These are phyloP conservation scores for Trinorchestia longiramus DNA, from an alignment of 1,140 invertebrate species.

Conservation along the genomic window DNA sequence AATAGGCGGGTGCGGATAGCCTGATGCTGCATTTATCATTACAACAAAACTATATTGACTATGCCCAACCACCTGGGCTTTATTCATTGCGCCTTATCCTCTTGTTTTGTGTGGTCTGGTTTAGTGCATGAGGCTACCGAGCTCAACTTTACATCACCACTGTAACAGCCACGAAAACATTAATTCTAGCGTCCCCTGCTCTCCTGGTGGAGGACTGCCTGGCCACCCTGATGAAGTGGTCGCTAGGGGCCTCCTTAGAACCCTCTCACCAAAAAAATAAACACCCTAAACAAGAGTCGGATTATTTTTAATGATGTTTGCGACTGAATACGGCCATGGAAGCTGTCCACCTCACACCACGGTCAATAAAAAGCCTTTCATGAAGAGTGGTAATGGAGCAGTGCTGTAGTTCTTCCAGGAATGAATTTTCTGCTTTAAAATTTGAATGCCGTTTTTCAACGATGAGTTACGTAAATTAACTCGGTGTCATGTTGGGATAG, in stretches of 20 bases:
- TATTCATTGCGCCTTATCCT: not conserved
- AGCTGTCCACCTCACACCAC: not conserved
- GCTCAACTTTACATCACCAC: not conserved
- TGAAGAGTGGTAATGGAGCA: not conserved
- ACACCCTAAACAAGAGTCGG: not conserved
- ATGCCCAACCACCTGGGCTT: not conserved
- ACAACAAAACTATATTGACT: not conserved
- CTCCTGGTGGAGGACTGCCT: not conserved
- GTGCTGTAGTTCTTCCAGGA: not conserved
- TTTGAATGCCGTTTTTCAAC: no score
- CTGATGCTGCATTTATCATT: not conserved
- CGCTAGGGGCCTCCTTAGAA: constrained; percentile 35
- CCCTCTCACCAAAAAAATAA: constrained; percentile 30
- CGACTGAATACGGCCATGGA: constrained; percentile 22
- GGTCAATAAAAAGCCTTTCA: not conserved
- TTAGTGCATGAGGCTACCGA: not conserved
- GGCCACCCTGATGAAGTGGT: constrained; percentile 38
- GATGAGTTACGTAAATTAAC: no score
- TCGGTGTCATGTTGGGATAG: no score
- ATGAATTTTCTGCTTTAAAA: not conserved
- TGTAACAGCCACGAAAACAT: not conserved
- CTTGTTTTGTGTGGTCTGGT: not conserved
- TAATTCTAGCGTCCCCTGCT: not conserved
- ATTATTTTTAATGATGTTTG: constrained; percentile 51
- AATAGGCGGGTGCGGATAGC: not conserved